These are phyloP conservation scores for Megaceryle torquata DNA, from an alignment of 2,113 vertebrate genomes.

Conservation along the genomic window DNA sequence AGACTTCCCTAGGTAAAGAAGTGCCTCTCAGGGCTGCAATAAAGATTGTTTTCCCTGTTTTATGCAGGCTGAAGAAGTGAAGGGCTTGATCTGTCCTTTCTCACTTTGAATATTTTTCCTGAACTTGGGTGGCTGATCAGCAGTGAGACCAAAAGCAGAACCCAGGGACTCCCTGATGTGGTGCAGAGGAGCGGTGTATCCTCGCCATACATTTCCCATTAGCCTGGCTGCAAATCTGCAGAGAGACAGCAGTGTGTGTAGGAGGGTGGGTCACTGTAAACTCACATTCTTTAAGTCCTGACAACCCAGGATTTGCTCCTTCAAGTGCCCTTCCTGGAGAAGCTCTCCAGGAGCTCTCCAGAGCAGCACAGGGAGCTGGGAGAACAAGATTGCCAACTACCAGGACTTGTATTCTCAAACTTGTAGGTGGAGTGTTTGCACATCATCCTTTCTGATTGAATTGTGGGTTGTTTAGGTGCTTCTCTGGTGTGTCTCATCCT, in stretches of 20 bases:
- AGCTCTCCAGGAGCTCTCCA: neutral
- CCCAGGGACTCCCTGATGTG: neutral
- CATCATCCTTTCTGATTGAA: neutral
- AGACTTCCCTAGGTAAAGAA: neutral
- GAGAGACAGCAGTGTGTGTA: neutral
- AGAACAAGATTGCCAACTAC: neutral
- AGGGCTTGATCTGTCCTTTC: neutral
- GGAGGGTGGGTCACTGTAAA: neutral
- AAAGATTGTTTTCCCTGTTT: neutral
- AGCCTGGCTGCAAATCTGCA: neutral
- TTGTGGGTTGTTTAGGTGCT: neutral
- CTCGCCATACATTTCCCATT: neutral
- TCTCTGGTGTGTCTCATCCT: neutral
- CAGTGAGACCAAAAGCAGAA: neutral
- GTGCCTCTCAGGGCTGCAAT: neutral
- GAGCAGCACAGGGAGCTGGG: neutral
- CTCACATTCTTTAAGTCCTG: neutral
- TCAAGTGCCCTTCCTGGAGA: neutral
- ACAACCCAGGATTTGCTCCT: neutral
- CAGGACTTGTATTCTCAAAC: neutral
- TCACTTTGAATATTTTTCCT: neutral
- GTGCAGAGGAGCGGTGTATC: neutral
- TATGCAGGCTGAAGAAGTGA: neutral
- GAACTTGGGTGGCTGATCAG: neutral
- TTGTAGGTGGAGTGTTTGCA: neutral